These are phyloP conservation scores for Hemitrygon akajei DNA, from an alignment of 2,797 vertebrate genomes.

Conservation along the genomic window DNA sequence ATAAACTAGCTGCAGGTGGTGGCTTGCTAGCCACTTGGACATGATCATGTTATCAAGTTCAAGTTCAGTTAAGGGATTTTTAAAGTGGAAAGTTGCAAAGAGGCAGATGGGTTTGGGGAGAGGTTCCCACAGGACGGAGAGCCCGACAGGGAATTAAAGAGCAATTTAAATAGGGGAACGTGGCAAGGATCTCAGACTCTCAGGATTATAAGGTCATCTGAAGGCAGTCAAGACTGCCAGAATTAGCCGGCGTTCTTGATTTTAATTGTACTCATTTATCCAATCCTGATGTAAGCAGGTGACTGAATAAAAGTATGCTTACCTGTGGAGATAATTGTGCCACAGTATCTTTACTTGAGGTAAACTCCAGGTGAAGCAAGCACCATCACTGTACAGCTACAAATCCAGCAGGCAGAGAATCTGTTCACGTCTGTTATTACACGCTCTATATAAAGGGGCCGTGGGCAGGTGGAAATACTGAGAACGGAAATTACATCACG, in stretches of 20 bases:
- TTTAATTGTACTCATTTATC: not conserved
- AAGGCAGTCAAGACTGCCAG: not conserved
- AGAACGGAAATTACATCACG: constrained; percentile 76
- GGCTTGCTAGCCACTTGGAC: not conserved
- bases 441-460: constrained; percentile 48
- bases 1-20: not conserved
- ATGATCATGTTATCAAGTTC: not conserved
- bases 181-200: not conserved
- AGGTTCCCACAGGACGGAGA: not conserved
- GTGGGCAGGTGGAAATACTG: constrained; percentile 70
- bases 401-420: constrained; percentile 51
- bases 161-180: not conserved
- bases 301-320: constrained; percentile 45
- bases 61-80: too few relatives aligned
- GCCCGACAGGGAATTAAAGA: not conserved
- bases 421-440: constrained; percentile 41
- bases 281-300: not conserved
- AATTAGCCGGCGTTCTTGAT: not conserved
- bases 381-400: constrained; percentile 62
- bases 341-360: constrained; percentile 69
- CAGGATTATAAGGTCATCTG: not conserved
- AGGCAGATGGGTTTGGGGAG: not conserved
- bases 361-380: constrained; percentile 56
- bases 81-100: not conserved
- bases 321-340: constrained; percentile 71